These are phyloP conservation scores for Sinocyclocheilus anshuiensis DNA, from an alignment of 2,113 vertebrate genomes.

Conservation along the genomic window DNA sequence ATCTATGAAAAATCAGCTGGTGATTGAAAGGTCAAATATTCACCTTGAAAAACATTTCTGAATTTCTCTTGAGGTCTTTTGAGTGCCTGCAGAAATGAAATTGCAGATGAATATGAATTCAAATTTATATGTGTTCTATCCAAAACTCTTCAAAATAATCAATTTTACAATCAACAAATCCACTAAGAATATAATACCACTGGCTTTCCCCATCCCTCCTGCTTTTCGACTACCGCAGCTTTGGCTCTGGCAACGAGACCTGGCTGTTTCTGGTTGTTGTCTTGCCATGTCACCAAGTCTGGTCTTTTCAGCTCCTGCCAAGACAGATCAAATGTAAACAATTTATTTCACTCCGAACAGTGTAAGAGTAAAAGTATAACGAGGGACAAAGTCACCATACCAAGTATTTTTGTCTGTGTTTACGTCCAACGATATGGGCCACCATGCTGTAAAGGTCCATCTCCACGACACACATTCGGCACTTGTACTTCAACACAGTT, in stretches of 20 bases:
- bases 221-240: constrained; percentile 75
- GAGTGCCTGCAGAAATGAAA: constrained; percentile 39
- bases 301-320: constrained; percentile 69
- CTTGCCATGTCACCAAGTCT: constrained; percentile 74
- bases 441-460: constrained; percentile 65
- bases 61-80: not conserved
- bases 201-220: constrained; percentile 74
- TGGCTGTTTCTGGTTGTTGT: constrained; percentile 57
- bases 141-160: not conserved
- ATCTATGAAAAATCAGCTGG: not conserved
- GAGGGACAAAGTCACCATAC: constrained; percentile 57
- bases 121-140: not conserved
- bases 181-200: constrained; percentile 55
- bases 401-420: constrained; percentile 78
- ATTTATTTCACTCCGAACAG: not conserved
- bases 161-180: not conserved
- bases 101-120: not conserved
- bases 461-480: constrained; percentile 65
- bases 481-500: constrained; percentile 64
- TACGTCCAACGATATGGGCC: constrained; percentile 75
- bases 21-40: not conserved
- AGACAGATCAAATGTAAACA: not conserved
- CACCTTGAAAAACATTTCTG: constrained; percentile 24
- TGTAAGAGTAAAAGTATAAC: not conserved
- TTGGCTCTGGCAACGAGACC: constrained; percentile 70